Evolutionary conservation across 2,888 invertebrate species (phyloP), one percentile per base, ranked within the genome.

Genomic region (Cephus rjabovi): DNA sequence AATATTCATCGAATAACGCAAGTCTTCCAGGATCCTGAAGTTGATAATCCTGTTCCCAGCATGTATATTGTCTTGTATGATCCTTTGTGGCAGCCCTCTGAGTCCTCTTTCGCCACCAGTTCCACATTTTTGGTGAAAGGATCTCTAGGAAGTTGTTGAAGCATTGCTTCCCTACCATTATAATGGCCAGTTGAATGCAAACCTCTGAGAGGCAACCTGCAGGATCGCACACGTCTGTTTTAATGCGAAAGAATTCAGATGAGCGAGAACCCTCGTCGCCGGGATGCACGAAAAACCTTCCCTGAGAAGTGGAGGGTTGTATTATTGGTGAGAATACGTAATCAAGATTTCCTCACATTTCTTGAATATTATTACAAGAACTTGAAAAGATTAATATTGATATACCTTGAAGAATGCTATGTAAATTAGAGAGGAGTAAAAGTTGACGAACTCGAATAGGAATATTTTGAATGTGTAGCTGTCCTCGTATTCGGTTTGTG

Each of bases 381-480:
- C n/a, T 78, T 35, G 9, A 12, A 79, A 70, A 34, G 23, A 69
- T 40, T 31, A 56, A 23, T 56, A 56, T 68, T 69, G 75, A 78
- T 90, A 92, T 91, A 97, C 97, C 94, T 99, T 99, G 91, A 99
- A 98, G 92, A 99, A 99, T 0, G 99, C 99, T 77, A 99, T 99
- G 92, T 99, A 99, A 86, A 99, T 98, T n/a, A 99, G 94, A 0
- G 99, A 98, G 0, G 98, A 98, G 91, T 99, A 99, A 92, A 97
- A 99, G 92, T 99, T 99, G 94, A 99, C 97, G 90, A 99, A 99
- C 91, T 99, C 98, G 89, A 99, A 98, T 87, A 98, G 94, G 93
- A 98, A 99, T 92, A 99, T 98, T 92, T 99, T 99, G 92, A 99
- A 97, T 0, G 98, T 99, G 91, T 97, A 98, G 0, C 98, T 98